Evolutionary conservation across 2,113 vertebrate genomes (phyloP), one percentile per base, ranked within the genome.

Genomic region (Progne subis): DNA sequence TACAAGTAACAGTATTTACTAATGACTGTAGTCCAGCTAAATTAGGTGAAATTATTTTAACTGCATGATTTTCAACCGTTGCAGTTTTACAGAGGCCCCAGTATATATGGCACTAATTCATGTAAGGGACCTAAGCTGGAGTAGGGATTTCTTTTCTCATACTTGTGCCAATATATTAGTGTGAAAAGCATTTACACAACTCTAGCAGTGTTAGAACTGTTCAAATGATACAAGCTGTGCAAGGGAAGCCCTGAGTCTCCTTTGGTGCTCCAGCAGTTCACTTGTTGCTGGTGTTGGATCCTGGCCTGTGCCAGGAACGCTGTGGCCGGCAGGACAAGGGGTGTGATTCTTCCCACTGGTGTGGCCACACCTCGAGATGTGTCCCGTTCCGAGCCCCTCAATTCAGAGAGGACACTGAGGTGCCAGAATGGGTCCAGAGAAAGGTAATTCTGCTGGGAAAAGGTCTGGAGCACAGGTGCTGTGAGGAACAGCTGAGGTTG

Each of bases 211-310:
- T 31, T 2, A 23, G 49, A 55, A 59, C 15, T 34, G 49, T 13
- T 21, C 17, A n/a, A 41, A 28, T 1, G 0, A 8, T 3, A 26
- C 23, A 8, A 28, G 18, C 15, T 23, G n/a, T 0, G 9, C 18
- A 5, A 56, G 32, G 23, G 3, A 49, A 63, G 25, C 17, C 52
- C 52, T 1, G 24, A 14, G 17, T 4, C 32, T 28, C 46, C 43
- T 61, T 15, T 8, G 39, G 47, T 46, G 32, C 13, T 41, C 5
- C 43, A 37, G 37, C 46, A 31, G 53, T 4, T 50, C 1, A 2
- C 8, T 25, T n/a, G 23, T 13, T 9, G 34, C 29, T 13, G 53
- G 9, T 7, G 11, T 12, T 25, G 60, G 32, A 37, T 8, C 18
- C 44, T 11, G 32, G 50, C 21, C n/a, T 7, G 16, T 14, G 18